Evolutionary conservation across 1,140 invertebrate species (phyloP), one percentile per base, ranked within the genome.

Genomic region (Platyura marginata): DNA sequence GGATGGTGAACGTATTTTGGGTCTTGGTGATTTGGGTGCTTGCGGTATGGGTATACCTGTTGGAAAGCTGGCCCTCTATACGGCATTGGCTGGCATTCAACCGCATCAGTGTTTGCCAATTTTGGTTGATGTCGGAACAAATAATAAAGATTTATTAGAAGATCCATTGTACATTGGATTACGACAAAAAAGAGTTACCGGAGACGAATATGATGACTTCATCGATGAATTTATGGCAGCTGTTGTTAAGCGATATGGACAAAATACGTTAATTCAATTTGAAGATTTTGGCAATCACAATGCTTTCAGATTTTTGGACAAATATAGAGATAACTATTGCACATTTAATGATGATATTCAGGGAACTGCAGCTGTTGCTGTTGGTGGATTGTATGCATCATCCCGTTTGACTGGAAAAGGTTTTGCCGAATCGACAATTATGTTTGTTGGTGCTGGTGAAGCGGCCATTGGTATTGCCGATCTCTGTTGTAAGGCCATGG

Each of bases 221-320:
- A 77, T 98, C 42, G 94, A 98, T 55, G 95, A 98, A 64, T 98
- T 98, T 59, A 97, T 98, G 92, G 68, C 86, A 55, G 92, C 91
- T 2, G 86, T 89, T 42, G 86, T 94, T 1, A 79, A 77, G 61
- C 79, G 88, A 63, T 94, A 90, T 55, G 83, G 83, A 41, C 85
- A 88, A 58, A 88, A 89, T 51, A 85, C 82, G 2, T 66, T 90
- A 1, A 81, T 91, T 50, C 85, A 88, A 75, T 96, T 97, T 65
- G 92, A 97, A 71, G 93, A 97, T 63, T 97, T 97, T 62, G 92
- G 83, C 21, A 86, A 92, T 54, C 72, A 78, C 48, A 97, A 96
- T 67, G 92, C 92, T 35, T 92, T 90, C 67, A 71, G 84, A 41
- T 78, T 96, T 48, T 58, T 96, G 41, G 78, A 89, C 45, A 91